A percentile compares a stretch with the other conserved stretches of the same genome.
Evolutionary conservation across 2,113 vertebrate genomes (phyloP).

Genomic region (Cryptomyrus ogoouensis): DNA sequence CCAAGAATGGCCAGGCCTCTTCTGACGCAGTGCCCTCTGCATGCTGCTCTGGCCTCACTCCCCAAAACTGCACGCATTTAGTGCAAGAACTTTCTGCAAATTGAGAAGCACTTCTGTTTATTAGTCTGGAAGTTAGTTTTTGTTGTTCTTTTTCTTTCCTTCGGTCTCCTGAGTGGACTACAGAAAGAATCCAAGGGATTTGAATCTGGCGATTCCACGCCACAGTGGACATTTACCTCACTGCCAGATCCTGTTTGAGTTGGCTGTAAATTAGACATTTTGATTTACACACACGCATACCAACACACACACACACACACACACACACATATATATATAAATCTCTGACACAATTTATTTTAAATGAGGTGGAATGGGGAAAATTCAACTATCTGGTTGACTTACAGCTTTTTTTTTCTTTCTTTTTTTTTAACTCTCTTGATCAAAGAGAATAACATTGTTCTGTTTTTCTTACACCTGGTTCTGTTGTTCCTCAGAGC

Average conservation of each 20-base stretch:
- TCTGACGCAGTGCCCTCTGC: conserved; percentile 71
- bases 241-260: conserved; percentile 35
- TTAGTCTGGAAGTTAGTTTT: conserved; percentile 48
- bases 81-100: conserved; percentile 56
- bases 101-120: conserved; percentile 75
- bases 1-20: conserved; percentile 62
- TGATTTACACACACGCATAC: background rate
- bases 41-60: conserved; percentile 60
- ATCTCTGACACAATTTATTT: background rate
- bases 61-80: conserved; percentile 66
- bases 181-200: conserved; percentile 39
- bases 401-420: background rate
- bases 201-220: conserved; percentile 47
- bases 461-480: background rate
- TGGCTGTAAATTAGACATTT: conserved; percentile 19
- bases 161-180: conserved; percentile 23
- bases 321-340: background rate
- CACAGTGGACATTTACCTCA: conserved; percentile 41
- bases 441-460: background rate
- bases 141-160: background rate
- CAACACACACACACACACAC: too few species aligned
- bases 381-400: background rate
- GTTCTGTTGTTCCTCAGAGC: background rate
- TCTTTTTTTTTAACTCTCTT: background rate
- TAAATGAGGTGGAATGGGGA: background rate